Percentiles rank a stretch among this genome's conserved stretches.
phyloP scores from a whole-genome alignment of 2,888 invertebrate species.

The Muschampia plurimacula region DNA sequence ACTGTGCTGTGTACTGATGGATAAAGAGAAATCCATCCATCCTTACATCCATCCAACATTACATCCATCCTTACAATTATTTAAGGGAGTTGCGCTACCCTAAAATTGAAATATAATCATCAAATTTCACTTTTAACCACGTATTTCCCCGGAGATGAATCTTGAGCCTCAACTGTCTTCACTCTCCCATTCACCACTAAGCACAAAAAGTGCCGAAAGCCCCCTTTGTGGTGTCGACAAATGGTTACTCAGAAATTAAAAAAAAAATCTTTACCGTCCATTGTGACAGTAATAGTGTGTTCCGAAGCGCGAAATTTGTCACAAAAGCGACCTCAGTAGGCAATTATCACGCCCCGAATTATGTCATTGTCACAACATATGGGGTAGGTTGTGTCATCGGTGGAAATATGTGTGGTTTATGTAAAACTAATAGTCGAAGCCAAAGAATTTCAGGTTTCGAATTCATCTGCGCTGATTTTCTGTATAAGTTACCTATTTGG shows the following conservation, averaged over 20 bases:
- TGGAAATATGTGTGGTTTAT: constrained; percentile 30
- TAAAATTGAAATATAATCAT: constrained; percentile 25
- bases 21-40: too few relatives aligned
- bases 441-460: not conserved
- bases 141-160: constrained; percentile 21
- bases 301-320: constrained; percentile 76
- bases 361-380: constrained; percentile 74
- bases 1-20: too few relatives aligned
- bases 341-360: constrained; percentile 81
- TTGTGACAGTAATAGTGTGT: constrained; percentile 77
- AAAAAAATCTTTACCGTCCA: constrained; percentile 51
- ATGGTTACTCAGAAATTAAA: constrained; percentile 50
- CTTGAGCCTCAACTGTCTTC: constrained; percentile 23
- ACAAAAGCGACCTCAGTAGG: constrained; percentile 67
- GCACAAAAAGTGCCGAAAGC: constrained; percentile 49
- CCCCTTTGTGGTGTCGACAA: constrained; percentile 49
- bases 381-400: constrained; percentile 24
- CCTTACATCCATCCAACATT: too few relatives aligned
- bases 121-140: constrained; percentile 23
- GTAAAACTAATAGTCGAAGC: constrained; percentile 39
- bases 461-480: not conserved
- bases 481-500: not conserved
- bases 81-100: constrained; percentile 7
- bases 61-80: not conserved
- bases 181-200: constrained; percentile 29